Percentiles rank a stretch among this genome's conserved stretches.
These are phyloP conservation scores for Eulemur rufifrons DNA, from an alignment of 2,113 vertebrate species.

Conservation along the genomic window DNA sequence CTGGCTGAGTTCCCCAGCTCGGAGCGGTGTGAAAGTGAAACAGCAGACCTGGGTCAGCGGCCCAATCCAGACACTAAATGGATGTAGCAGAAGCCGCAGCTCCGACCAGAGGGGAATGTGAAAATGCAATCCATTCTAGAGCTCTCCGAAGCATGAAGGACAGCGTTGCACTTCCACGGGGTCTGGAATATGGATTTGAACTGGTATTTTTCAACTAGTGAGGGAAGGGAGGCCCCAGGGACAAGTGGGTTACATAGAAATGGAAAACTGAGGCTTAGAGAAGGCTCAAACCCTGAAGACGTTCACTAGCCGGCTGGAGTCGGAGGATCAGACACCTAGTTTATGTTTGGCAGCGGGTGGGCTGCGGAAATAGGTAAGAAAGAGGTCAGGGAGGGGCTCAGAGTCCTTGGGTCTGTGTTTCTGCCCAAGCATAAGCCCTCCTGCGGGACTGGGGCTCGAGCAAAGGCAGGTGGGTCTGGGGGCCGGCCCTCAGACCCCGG, in stretches of 20 bases:
- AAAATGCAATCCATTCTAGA: constrained; percentile 26
- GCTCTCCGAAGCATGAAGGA: not conserved
- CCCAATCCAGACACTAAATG: constrained; percentile 40
- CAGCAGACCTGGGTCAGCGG: constrained; percentile 28
- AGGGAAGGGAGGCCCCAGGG: not conserved
- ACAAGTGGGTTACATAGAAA: not conserved
- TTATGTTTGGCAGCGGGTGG: too few species aligned
- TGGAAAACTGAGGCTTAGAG: not conserved
- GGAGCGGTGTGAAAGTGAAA: constrained; percentile 4
- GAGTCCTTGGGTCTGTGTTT: not conserved
- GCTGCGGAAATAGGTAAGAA: not conserved
- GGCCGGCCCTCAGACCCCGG: too few species aligned
- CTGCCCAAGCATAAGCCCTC: not conserved
- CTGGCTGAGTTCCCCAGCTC: not conserved
- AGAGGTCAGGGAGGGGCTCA: not conserved
- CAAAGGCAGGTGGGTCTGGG: not conserved
- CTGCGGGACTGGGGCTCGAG: not conserved
- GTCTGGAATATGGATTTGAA: not conserved
- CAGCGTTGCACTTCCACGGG: not conserved
- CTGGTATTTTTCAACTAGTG: not conserved
- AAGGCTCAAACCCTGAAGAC: not conserved
- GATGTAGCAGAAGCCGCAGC: constrained; percentile 60
- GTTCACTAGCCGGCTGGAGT: not conserved
- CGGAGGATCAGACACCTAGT: not conserved
- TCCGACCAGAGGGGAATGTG: not conserved